phyloP scores from a whole-genome alignment of 2,888 invertebrate genomes.

The Zhuqinia jingwanae region DNA sequence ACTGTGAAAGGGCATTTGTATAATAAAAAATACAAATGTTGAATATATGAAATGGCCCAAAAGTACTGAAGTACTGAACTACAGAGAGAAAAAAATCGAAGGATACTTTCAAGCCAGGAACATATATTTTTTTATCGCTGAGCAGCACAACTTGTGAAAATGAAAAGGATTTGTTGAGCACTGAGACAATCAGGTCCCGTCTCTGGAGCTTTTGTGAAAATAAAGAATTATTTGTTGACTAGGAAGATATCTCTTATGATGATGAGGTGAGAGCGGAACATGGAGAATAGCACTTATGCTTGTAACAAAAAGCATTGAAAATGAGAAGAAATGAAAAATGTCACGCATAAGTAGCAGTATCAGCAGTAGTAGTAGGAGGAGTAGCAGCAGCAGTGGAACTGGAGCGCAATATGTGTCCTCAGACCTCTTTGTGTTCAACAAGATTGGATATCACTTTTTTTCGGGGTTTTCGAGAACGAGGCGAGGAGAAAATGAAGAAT shows the following conservation, averaged over 20 bases:
- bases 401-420: too few species aligned
- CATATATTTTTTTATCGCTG: too few species aligned
- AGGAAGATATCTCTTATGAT: slow-evolving; percentile 15
- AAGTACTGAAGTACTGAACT: too few species aligned
- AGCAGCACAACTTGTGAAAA: slow-evolving; percentile 18
- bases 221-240: slow-evolving; percentile 46
- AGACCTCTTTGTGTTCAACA: slow-evolving; percentile 19
- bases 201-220: slow-evolving; percentile 19
- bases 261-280: background rate
- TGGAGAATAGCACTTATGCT: slow-evolving; percentile 28
- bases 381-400: background rate
- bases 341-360: background rate
- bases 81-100: too few species aligned
- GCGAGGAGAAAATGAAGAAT: slow-evolving; percentile 56
- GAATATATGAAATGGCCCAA: too few species aligned
- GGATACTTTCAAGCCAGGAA: too few species aligned
- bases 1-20: background rate
- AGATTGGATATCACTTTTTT: slow-evolving; percentile 41
- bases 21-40: too few species aligned
- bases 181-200: slow-evolving; percentile 22
- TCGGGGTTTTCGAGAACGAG: background rate
- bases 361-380: background rate
- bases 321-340: background rate
- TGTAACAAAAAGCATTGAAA: slow-evolving; percentile 6
- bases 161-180: slow-evolving; percentile 15